Evolutionary conservation across 2,888 invertebrate genomes (phyloP).

Genomic region (Meganola albula): DNA sequence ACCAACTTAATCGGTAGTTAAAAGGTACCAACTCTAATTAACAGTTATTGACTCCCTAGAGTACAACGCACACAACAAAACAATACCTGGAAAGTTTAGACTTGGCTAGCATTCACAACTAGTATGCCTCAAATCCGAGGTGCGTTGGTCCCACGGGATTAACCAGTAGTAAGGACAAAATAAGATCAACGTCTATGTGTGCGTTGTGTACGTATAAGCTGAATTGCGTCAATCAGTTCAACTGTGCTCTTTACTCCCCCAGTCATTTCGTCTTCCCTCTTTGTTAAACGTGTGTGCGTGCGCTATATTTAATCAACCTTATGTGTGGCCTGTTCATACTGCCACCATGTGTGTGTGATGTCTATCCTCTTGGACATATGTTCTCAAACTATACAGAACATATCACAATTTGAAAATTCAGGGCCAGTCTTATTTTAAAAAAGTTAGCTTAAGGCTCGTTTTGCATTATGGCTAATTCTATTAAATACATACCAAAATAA

Average conservation of each 20-base stretch:
- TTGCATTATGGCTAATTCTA: no score
- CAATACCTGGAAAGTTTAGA: constrained; percentile 44
- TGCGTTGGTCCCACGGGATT: constrained; percentile 71
- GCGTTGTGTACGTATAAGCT: constrained; percentile 45
- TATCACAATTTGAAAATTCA: no score
- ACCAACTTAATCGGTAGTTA: background rate
- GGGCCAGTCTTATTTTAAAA: no score
- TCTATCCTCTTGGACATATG: constrained; percentile 53
- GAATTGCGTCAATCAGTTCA: constrained; percentile 68
- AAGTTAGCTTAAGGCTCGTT: no score
- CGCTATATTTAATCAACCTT: constrained; percentile 68
- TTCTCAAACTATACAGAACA: constrained; percentile 50
- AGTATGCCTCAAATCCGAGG: constrained; percentile 54
- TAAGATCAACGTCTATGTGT: constrained; percentile 57
- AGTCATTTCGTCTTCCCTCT: constrained; percentile 56
- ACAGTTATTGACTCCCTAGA: constrained; percentile 44
- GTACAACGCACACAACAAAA: constrained; percentile 40
- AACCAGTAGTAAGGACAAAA: constrained; percentile 65
- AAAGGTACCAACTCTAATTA: constrained; percentile 36
- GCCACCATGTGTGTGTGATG: constrained; percentile 67
- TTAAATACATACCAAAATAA: no score
- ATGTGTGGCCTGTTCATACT: constrained; percentile 58
- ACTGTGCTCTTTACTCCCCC: constrained; percentile 56
- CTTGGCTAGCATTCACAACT: constrained; percentile 60
- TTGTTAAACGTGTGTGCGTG: constrained; percentile 47